Evolutionary conservation across 2,888 invertebrate genomes (phyloP).

Genomic region (Limulus polyphemus): DNA sequence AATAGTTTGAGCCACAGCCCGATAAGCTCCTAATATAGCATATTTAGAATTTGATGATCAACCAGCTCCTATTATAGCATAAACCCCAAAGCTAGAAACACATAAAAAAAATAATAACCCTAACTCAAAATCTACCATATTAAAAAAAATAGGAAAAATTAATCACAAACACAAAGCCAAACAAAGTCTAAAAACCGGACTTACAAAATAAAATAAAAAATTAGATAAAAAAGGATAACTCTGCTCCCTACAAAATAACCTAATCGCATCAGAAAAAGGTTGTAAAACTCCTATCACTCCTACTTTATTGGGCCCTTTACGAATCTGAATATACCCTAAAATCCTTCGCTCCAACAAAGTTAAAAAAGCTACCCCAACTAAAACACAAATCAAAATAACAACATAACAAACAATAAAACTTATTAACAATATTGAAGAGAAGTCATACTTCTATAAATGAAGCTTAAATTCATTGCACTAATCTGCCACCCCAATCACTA

Average conservation of each 20-base stretch:
- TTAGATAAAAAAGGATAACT: no score
- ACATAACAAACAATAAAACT: slow-evolving; percentile 33
- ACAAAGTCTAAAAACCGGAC: no score
- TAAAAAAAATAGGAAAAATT: slow-evolving; percentile 46
- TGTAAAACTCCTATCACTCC: slow-evolving; percentile 50
- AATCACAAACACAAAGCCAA: slow-evolving; percentile 25
- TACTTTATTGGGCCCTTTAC: slow-evolving; percentile 60
- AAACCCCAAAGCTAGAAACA: slow-evolving; percentile 51
- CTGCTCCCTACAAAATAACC: slow-evolving; percentile 48
- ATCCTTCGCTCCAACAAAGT: slow-evolving; percentile 58
- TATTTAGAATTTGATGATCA: slow-evolving; percentile 61
- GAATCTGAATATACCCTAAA: slow-evolving; percentile 58
- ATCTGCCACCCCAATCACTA: slow-evolving; percentile 30
- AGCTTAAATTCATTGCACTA: no score
- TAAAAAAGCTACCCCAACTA: slow-evolving; percentile 56
- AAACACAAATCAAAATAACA: slow-evolving; percentile 46
- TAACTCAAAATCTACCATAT: slow-evolving; percentile 46
- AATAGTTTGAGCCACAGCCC: slow-evolving; percentile 57
- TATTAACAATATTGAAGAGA: no score
- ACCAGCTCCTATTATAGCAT: slow-evolving; percentile 50
- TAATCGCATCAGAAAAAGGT: slow-evolving; percentile 59
- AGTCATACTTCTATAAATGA: no score
- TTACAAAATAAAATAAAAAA: no score
- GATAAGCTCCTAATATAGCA: slow-evolving; percentile 53
- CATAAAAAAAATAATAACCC: slow-evolving; percentile 52